These are phyloP conservation scores for Trypoxylus dichotomus DNA, from an alignment of 1,140 invertebrate genomes.

Conservation along the genomic window DNA sequence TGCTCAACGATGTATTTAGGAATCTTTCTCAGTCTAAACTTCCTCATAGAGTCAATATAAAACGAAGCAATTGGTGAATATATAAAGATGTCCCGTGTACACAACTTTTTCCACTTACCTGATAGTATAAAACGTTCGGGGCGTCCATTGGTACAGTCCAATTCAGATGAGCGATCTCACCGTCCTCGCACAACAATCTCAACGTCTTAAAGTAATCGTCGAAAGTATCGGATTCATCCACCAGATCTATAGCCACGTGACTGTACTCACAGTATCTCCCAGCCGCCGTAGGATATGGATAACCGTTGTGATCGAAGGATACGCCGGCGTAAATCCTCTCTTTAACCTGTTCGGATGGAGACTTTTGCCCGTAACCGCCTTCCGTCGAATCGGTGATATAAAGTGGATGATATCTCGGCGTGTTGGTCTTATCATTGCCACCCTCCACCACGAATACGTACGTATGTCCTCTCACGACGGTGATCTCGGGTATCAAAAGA, in stretches of 20 bases:
- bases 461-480: conserved; percentile 83
- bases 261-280: conserved; percentile 78
- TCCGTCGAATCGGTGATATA: conserved; percentile 87
- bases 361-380: conserved; percentile 81
- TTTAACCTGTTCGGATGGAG: conserved; percentile 64
- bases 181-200: conserved; percentile 71
- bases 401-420: conserved; percentile 86
- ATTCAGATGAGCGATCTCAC: conserved; percentile 71
- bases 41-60: no score
- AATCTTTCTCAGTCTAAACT: no score
- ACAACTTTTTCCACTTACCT: conserved; percentile 62
- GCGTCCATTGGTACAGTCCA: conserved; percentile 83
- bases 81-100: no score
- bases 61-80: no score
- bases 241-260: conserved; percentile 71
- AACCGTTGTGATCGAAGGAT: conserved; percentile 70
- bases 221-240: conserved; percentile 67
- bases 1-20: no score
- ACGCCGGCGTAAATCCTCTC: conserved; percentile 77
- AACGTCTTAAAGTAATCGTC: conserved; percentile 77
- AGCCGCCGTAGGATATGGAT: conserved; percentile 75
- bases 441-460: conserved; percentile 88
- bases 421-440: conserved; percentile 69
- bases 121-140: conserved; percentile 83
- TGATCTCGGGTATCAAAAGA: conserved; percentile 84